phyloP scores from a whole-genome alignment of 2,797 vertebrate species.

The Poeciliopsis gracilis region DNA sequence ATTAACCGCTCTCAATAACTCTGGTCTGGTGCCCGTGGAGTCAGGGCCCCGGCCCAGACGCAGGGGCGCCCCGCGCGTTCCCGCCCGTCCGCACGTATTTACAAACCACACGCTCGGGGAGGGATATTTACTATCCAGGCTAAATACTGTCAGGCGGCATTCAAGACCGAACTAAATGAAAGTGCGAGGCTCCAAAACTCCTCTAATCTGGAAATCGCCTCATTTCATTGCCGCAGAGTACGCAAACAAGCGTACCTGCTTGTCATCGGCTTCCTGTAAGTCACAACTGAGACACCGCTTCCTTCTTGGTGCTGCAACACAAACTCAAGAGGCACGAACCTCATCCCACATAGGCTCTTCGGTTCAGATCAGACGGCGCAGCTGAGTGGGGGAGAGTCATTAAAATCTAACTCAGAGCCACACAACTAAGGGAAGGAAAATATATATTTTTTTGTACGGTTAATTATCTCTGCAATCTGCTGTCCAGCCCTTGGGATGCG shows the following conservation, averaged over 20 bases:
- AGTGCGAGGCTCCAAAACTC: not conserved
- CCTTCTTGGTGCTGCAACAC: not conserved
- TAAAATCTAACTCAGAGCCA: conserved; percentile 11
- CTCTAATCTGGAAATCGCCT: not conserved
- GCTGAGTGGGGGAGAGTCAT: not conserved
- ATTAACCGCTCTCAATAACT: conserved; percentile 65
- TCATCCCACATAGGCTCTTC: not conserved
- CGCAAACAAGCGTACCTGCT: not conserved
- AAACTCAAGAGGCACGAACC: not conserved
- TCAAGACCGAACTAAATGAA: not conserved
- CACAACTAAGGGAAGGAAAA: not conserved
- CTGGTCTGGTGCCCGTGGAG: conserved; percentile 56
- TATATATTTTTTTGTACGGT: not conserved
- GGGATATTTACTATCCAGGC: not conserved
- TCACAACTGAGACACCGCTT: not conserved
- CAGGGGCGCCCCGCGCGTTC: conserved; percentile 5
- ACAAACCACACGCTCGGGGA: not conserved
- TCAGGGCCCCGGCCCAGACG: conserved; percentile 30
- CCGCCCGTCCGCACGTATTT: not conserved
- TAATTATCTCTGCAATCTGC: conserved; percentile 7
- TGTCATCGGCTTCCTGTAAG: not conserved
- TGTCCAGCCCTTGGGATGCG: not conserved
- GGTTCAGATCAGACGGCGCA: not conserved
- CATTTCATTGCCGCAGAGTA: not conserved
- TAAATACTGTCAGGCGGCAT: not conserved